Percentiles rank a stretch among this genome's conserved stretches.
Conservation (phyloP, 2,113 vertebrate species). For the Bufo gargarizans region DNA sequence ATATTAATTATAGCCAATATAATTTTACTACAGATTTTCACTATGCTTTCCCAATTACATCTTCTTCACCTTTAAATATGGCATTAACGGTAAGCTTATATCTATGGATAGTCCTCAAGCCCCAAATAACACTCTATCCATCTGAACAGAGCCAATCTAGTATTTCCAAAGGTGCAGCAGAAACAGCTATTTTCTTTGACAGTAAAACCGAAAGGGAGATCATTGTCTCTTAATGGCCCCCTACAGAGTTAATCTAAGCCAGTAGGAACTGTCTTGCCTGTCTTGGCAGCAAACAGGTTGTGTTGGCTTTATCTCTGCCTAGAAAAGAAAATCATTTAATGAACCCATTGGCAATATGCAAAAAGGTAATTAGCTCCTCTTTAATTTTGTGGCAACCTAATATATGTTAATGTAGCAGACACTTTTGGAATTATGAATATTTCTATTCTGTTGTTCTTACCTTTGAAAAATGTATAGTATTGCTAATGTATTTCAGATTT, state of each 20-base stretch:
- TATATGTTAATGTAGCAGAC: conserved; percentile 2
- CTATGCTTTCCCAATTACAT: not conserved
- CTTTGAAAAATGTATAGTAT: conserved; percentile 4
- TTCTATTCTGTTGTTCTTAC: not conserved
- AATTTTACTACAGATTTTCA: conserved; percentile 49
- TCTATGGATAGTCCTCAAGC: conserved; percentile 10
- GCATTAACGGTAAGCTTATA: not conserved
- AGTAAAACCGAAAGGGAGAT: conserved; percentile 30
- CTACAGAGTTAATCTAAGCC: conserved; percentile 35
- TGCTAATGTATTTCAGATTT: conserved; percentile 4
- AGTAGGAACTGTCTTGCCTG: conserved; percentile 19
- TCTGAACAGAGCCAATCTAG: conserved; percentile 6
- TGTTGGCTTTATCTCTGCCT: conserved; percentile 35
- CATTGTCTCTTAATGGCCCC: conserved; percentile 49
- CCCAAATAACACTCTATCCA: conserved; percentile 24
- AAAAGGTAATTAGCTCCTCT: conserved; percentile 8
- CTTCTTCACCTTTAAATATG: conserved; percentile 26
- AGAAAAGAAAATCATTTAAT: conserved; percentile 15
- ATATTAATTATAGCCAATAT: conserved; percentile 50
- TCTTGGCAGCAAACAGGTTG: conserved; percentile 22
- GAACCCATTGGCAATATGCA: conserved; percentile 22
- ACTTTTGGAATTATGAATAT: conserved; percentile 22
- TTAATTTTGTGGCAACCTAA: conserved; percentile 7
- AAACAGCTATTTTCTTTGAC: conserved; percentile 43
- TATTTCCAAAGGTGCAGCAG: conserved; percentile 11